Evolutionary conservation across 2,888 invertebrate genomes (phyloP).

Genomic region (Macrophya annulata): DNA sequence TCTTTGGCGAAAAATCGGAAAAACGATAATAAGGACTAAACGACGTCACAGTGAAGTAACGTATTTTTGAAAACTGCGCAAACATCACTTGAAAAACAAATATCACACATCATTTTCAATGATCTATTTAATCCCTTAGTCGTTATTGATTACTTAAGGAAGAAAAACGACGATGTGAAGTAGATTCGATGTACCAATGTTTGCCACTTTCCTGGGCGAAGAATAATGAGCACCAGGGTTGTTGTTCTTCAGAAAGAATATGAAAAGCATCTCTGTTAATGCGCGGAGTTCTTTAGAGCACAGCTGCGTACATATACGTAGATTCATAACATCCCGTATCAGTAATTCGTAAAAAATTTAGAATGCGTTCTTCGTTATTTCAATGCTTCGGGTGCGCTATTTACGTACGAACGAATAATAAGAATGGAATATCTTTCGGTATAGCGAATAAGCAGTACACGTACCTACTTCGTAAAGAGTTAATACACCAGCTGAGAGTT

Average conservation of each 20-base stretch:
- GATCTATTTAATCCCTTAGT: background rate
- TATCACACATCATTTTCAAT: background rate
- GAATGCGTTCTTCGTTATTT: conserved; percentile 8
- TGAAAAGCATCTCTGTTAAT: background rate
- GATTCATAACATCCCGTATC: background rate
- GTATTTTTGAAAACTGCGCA: no score
- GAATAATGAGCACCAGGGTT: background rate
- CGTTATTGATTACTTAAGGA: background rate
- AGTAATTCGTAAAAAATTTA: background rate
- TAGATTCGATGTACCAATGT: background rate
- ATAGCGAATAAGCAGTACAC: background rate
- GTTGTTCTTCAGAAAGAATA: background rate
- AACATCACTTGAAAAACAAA: no score
- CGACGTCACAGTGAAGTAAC: no score
- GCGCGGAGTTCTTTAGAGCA: background rate
- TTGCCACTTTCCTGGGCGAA: background rate
- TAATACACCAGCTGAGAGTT: background rate
- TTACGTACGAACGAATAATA: conserved; percentile 14
- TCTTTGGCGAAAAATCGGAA: background rate
- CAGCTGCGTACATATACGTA: background rate
- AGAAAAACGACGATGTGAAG: background rate
- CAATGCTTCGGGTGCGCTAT: background rate
- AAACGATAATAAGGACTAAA: background rate
- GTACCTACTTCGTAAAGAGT: background rate
- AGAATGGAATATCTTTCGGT: background rate